Base-by-base conservation (phyloP, 2,888 invertebrate species). In the Scaptomyza reducta region DNA sequence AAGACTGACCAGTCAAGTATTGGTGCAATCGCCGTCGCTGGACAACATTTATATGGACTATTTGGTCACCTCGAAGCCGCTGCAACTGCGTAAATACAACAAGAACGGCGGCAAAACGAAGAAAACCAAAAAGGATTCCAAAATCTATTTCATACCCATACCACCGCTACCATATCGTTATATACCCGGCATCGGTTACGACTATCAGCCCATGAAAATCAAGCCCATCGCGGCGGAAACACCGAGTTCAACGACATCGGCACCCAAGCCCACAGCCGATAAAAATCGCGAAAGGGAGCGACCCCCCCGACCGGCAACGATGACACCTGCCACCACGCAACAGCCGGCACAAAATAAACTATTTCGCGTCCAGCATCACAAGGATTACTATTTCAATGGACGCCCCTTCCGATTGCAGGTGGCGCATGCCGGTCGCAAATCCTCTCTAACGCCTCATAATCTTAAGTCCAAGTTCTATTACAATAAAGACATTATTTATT, bases 151-250 rank as follows among this genome's bases (percentile, higher is more conserved):
- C 92, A 96, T 97, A 67, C 94, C 96, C 73, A 92, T 97, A 65
- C 97, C 97, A 0, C 96, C 97, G 3, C 95, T 96, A 41, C 97
- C 97, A 0, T 97, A 97, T 92, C 95, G 96, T 93, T 96, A 95
- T 90, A 95, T 97, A 2, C 96, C 96, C 0, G 96, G 97, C 2
- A 91, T 96, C 40, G 97, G 97, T 0, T 97, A 97, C 91, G 95
- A 97, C 18, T 96, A 96, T 0, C 96, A 96, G 78, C 96, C 96
- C 0, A 94, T 95, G 2, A 87, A 88, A 67, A 90, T 90, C 44
- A 88, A 87, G 49, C 88, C 90, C 16, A 87, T 90, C 13, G 18
- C 81, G 5, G 74, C 76, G 38, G 81, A 80, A 9, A 4, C 42
- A 7, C 2, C 62, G 47, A 60, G 27, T 25, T 4, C 66, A 13